Evolutionary conservation across 1,140 invertebrate genomes (phyloP).

Genomic region (Tetramorium simillimum): DNA sequence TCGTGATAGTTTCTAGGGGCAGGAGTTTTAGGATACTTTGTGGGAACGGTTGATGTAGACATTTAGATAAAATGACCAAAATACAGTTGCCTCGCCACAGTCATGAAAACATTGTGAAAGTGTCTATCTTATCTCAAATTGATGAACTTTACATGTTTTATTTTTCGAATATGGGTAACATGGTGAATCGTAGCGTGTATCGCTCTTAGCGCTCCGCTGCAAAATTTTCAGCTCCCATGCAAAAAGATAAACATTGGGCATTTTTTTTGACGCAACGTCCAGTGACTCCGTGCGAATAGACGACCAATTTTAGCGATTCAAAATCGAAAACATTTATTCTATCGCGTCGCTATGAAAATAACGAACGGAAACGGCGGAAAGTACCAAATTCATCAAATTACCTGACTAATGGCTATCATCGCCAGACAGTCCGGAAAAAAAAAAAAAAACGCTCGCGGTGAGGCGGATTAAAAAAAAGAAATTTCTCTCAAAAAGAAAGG

Average conservation of each 20-base stretch:
- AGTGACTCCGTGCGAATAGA: conserved; percentile 27
- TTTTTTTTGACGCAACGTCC: conserved; percentile 21
- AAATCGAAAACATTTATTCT: conserved; percentile 56
- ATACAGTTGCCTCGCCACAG: not conserved
- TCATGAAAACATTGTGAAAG: not conserved
- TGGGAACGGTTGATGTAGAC: not conserved
- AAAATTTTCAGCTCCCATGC: conserved; percentile 20
- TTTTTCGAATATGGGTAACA: not conserved
- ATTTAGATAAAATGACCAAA: not conserved
- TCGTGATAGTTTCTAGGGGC: conserved; percentile 20
- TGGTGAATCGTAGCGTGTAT: not conserved
- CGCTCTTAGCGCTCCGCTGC: not conserved
- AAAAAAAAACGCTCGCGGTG: conserved; percentile 2
- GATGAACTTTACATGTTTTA: not conserved
- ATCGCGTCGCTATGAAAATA: conserved; percentile 39
- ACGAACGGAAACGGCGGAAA: conserved; percentile 2
- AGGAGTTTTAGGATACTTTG: not conserved
- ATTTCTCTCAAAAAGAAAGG: not conserved
- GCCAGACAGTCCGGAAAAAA: not conserved
- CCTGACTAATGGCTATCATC: not conserved
- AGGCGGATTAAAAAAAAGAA: not conserved
- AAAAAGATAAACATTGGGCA: conserved; percentile 34
- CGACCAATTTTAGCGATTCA: conserved; percentile 50
- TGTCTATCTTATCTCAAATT: not conserved
- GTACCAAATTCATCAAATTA: conserved; percentile 33